Conservation (phyloP, 2,888 invertebrate species). For the Steromphala cineraria region DNA sequence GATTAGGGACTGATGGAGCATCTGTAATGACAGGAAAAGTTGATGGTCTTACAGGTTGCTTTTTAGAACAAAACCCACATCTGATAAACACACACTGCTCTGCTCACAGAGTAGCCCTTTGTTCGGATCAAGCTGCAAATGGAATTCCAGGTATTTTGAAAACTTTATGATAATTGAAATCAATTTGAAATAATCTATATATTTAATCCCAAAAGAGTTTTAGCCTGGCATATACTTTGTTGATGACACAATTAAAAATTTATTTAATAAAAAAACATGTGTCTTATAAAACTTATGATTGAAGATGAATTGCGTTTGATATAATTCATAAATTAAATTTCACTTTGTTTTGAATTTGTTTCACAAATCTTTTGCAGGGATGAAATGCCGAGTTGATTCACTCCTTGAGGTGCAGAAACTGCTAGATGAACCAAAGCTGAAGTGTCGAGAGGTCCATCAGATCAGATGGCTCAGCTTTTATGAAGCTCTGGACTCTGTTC, state of each 20-base stretch:
- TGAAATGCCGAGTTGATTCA: constrained; percentile 27
- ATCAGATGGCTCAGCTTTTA: constrained; percentile 38
- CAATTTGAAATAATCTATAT: no score
- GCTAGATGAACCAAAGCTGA: constrained; percentile 28
- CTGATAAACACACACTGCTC: constrained; percentile 38
- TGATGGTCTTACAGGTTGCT: constrained; percentile 35
- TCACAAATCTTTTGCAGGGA: neutral
- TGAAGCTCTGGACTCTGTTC: constrained; percentile 32
- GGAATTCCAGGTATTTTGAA: constrained; percentile 6
- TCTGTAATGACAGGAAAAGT: constrained; percentile 37
- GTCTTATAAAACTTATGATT: no score
- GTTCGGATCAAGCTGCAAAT: constrained; percentile 37
- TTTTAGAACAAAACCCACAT: constrained; percentile 33
- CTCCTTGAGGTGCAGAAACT: constrained; percentile 30
- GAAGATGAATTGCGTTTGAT: no score
- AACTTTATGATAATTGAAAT: no score
- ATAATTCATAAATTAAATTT: no score
- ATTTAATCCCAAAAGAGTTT: no score
- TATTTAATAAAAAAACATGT: no score
- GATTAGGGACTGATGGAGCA: constrained; percentile 42
- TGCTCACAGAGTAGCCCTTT: constrained; percentile 37
- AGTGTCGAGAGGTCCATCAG: constrained; percentile 34
- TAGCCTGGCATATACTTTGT: no score
- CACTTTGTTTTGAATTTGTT: no score
- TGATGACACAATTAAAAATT: no score